A percentile compares a stretch with the other conserved stretches of the same genome.
These are phyloP conservation scores for Phalacrocorax pelagicus DNA, from an alignment of 2,113 vertebrate genomes.

Conservation along the genomic window DNA sequence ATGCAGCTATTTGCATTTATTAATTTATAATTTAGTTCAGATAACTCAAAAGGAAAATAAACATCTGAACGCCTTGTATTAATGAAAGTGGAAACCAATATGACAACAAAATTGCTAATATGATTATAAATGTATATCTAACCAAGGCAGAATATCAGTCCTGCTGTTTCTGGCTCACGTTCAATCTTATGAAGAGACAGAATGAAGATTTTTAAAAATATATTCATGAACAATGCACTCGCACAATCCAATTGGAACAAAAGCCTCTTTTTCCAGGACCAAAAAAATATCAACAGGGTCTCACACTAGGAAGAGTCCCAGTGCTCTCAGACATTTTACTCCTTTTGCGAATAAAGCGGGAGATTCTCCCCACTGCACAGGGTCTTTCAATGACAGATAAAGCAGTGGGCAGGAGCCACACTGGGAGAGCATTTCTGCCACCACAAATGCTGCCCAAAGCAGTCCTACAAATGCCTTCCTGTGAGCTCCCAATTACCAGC, in stretches of 20 bases:
- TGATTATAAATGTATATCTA: conserved; percentile 23
- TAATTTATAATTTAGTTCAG: conserved; percentile 12
- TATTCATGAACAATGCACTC: background rate
- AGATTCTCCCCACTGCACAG: background rate
- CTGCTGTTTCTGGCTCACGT: conserved; percentile 12
- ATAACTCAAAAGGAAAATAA: conserved; percentile 35
- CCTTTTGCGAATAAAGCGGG: background rate
- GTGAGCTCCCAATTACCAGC: background rate
- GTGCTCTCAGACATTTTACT: background rate
- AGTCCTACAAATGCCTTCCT: background rate
- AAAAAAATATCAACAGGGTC: background rate
- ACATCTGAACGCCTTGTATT: background rate
- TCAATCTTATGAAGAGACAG: background rate
- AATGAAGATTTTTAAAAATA: background rate
- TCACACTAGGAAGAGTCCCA: background rate
- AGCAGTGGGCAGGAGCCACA: background rate
- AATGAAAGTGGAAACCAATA: conserved; percentile 23
- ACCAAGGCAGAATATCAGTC: conserved; percentile 37
- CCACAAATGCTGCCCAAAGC: background rate
- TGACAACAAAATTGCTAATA: conserved; percentile 35
- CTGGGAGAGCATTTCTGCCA: background rate
- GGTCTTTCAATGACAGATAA: background rate
- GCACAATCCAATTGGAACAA: background rate
- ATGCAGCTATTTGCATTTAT: background rate
- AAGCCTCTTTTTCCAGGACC: background rate